Conservation (phyloP, 2,797 vertebrate genomes). For the Philypnodon macrostomus region DNA sequence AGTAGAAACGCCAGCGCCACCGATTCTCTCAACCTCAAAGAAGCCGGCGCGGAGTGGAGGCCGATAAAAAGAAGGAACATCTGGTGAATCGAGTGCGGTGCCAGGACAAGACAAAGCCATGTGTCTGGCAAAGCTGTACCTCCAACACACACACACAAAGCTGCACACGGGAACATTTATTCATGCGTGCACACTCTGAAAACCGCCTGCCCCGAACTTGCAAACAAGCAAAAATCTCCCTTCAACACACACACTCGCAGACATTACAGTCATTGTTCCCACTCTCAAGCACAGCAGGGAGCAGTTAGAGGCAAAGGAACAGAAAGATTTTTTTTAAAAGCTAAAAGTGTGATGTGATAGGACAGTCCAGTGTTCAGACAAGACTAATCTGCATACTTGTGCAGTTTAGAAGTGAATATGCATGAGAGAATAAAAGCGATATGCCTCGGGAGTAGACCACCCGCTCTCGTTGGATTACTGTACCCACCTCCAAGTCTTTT, state of each 20-base stretch:
- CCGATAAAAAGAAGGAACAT: slow-evolving; percentile 84
- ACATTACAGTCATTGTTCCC: slow-evolving; percentile 43
- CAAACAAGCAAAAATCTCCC: slow-evolving; percentile 53
- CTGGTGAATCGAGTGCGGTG: slow-evolving; percentile 76
- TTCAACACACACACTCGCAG: too few relatives aligned
- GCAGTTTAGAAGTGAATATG: slow-evolving; percentile 79
- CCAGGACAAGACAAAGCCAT: slow-evolving; percentile 80
- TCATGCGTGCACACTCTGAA: slow-evolving; percentile 59
- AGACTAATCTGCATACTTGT: slow-evolving; percentile 78
- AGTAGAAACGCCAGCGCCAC: slow-evolving; percentile 55
- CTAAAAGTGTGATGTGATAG: slow-evolving; percentile 67
- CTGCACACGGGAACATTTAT: slow-evolving; percentile 50
- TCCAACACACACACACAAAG: slow-evolving; percentile 11
- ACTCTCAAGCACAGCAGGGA: slow-evolving; percentile 58
- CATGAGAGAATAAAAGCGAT: slow-evolving; percentile 78
- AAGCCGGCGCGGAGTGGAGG: slow-evolving; percentile 71
- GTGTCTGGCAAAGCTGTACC: slow-evolving; percentile 69
- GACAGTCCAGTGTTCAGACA: slow-evolving; percentile 70
- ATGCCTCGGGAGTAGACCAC: slow-evolving; percentile 76
- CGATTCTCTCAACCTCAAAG: slow-evolving; percentile 67
- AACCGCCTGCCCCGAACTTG: slow-evolving; percentile 60
- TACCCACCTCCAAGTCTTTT: slow-evolving; percentile 74
- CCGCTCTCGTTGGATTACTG: slow-evolving; percentile 76
- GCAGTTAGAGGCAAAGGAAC: slow-evolving; percentile 37
- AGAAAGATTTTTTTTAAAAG: too few relatives aligned